A percentile compares a stretch with the other conserved stretches of the same genome.
Evolutionary conservation across 2,888 invertebrate genomes (phyloP).

Genomic region (Bhutanitis thaidina): DNA sequence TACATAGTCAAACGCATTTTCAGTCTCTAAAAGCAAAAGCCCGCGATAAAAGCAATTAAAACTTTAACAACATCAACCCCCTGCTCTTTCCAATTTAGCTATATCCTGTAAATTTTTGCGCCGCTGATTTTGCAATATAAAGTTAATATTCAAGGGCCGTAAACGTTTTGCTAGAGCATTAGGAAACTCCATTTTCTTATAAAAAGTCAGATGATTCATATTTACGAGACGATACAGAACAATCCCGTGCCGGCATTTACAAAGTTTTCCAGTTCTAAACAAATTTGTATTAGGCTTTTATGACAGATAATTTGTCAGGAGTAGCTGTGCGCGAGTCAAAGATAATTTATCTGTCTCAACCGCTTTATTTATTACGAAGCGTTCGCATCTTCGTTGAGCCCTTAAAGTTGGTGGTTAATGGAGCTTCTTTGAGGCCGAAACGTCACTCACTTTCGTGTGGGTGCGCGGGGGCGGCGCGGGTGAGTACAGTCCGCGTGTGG

Average conservation of each 20-base stretch:
- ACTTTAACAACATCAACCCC: conserved; percentile 64
- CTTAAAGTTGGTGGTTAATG: conserved; percentile 73
- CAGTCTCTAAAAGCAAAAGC: conserved; percentile 58
- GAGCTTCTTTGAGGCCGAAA: conserved; percentile 65
- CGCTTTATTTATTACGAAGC: conserved; percentile 76
- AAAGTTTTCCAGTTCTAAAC: conserved; percentile 66
- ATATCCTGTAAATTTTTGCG: conserved; percentile 46
- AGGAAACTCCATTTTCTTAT: conserved; percentile 23
- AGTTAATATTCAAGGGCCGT: conserved; percentile 34
- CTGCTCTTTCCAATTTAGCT: conserved; percentile 47
- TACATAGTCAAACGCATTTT: conserved; percentile 55
- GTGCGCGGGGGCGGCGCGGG: conserved; percentile 19
- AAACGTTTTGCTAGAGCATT: conserved; percentile 20
- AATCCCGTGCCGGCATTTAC: conserved; percentile 54
- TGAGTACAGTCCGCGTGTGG: conserved; percentile 38
- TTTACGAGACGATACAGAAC: conserved; percentile 47
- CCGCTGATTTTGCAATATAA: conserved; percentile 41
- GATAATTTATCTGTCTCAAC: conserved; percentile 78
- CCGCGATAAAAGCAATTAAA: conserved; percentile 73
- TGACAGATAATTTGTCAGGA: conserved; percentile 76
- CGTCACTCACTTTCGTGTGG: conserved; percentile 52
- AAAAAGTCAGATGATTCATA: conserved; percentile 31
- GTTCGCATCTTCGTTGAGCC: conserved; percentile 70
- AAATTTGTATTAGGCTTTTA: conserved; percentile 75
- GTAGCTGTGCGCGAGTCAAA: conserved; percentile 72